phyloP scores from a whole-genome alignment of 2,888 invertebrate species.

The Caenorhabditis sp. region DNA sequence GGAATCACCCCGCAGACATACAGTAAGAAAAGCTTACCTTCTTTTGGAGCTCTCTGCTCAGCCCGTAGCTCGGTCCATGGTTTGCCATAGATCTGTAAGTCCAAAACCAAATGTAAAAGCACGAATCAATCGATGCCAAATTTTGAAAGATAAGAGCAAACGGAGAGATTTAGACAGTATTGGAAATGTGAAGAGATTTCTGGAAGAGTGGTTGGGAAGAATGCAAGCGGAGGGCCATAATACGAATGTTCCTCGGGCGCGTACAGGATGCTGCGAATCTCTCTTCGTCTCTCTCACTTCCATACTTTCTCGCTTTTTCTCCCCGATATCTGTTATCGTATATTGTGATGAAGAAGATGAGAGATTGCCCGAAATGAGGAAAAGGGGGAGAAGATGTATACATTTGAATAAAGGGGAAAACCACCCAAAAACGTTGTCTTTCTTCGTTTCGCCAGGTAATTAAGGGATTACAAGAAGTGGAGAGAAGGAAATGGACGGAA shows the following conservation, averaged over 20 bases:
- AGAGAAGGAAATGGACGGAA: conserved; percentile 20
- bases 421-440: conserved; percentile 14
- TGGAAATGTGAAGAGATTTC: conserved; percentile 17
- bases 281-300: background rate
- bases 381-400: conserved; percentile 30
- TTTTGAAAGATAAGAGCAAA: background rate
- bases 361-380: conserved; percentile 17
- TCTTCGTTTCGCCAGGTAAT: conserved; percentile 22
- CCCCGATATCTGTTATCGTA: conserved; percentile 47
- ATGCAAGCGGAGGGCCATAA: conserved; percentile 23
- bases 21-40: conserved; percentile 70
- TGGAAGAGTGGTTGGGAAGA: conserved; percentile 41
- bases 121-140: background rate
- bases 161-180: background rate
- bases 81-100: conserved; percentile 76
- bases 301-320: background rate
- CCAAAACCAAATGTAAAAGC: conserved; percentile 12
- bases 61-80: conserved; percentile 79
- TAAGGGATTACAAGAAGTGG: conserved; percentile 47
- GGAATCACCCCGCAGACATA: no score
- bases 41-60: conserved; percentile 78
- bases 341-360: conserved; percentile 45
- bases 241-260: conserved; percentile 13
- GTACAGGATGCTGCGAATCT: conserved; percentile 21
- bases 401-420: conserved; percentile 18